Base-by-base conservation (phyloP, 2,888 invertebrate species). In the Pseudolycoriella hygida region DNA sequence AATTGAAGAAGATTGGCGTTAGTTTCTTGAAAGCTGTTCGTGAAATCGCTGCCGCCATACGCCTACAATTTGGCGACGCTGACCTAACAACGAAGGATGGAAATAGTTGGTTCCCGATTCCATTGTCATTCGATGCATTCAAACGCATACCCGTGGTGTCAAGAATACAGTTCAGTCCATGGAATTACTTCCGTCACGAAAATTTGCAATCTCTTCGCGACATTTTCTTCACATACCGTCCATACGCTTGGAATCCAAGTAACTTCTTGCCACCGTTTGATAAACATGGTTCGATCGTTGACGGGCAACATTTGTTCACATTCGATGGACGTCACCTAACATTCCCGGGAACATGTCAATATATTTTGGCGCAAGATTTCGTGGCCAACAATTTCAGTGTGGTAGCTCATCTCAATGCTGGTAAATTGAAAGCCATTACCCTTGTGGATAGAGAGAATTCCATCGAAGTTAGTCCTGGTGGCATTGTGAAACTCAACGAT, bases 361-460 rank as follows among this genome's bases (percentile, higher is more conserved):
- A 92, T 62, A 67, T 92, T 1, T 66, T 93, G 5, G 81, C 80
- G 0, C 80, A 85, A 54, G 93, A 94, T 63, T 78, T 80, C 55
- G 73, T 79, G 14, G 80, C 90, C 60, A 77, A 85, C 49, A 87
- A 89, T 70, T 93, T 94, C 70, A 80, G 84, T 1, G 70, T 92
- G 6, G 68, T 80, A 44, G 74, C 79, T 11, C 80, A 81, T 54
- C 73, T 84, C 45, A 69, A 72, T 37, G 74, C 77, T 50, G 81
- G 81, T n/a, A 69, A 70, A 42, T 67, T 85, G 17, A 73, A 76
- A 53, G 70, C 78, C 1, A 62, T 89, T 30, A 72, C 76, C 4
- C 56, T 87, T n/a, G 71, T 76, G 12, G 82, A 85, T 58, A 75
- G 77, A 53, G 69, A 71, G 32, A 70, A 71, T 17, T 66, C 68